Evolutionary conservation across 2,113 vertebrate species (phyloP), one percentile per base, ranked within the genome.

Genomic region (Eptatretus burgeri): DNA sequence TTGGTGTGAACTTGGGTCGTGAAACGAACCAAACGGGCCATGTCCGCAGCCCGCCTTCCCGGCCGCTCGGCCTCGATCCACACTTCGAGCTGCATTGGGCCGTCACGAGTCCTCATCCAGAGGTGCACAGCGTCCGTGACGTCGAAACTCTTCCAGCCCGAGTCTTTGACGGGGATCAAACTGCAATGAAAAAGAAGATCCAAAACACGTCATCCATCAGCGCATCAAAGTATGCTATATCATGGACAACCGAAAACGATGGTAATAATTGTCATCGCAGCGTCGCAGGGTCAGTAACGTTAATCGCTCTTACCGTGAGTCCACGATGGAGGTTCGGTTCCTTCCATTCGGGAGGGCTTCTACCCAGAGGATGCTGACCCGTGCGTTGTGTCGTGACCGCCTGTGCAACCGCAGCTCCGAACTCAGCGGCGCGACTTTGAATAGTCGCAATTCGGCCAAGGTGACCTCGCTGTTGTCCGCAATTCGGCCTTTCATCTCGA

Each of bases 61-160:
- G 74, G 68, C 64, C 79, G 79, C 71, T 93, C 89, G 71, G 77
- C 81, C 74, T 93, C 83, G 51, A 95, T 79, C 73, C 80, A 78
- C 74, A 94, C 81, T 76, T 84, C 82, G 72, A 98, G 77, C 68
- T 86, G 72, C 81, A 98, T 81, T 2, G 84, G 80, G 66, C 73
- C 75, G 19, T 20, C 70, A 65, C 72, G 71, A n/a, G 69, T 74
- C 65, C 75, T 76, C 68, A 81, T 80, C 87, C 91, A 98, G 73
- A 82, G 82, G 63, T 81, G 83, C 69, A 98, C 82, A 0, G 84
- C 91, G 71, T 93, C 82, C 0, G 87, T 93, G 74, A 98, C 89
- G 50, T 95, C 91, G 63, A 98, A 88, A 75, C 81, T 81, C 72
- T 75, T 84, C 91, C 91, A 98, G 69, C 89, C 87, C 0, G 79